These are phyloP conservation scores for Benthosema pterotum DNA, from an alignment of 2,797 vertebrate species.

Conservation along the genomic window DNA sequence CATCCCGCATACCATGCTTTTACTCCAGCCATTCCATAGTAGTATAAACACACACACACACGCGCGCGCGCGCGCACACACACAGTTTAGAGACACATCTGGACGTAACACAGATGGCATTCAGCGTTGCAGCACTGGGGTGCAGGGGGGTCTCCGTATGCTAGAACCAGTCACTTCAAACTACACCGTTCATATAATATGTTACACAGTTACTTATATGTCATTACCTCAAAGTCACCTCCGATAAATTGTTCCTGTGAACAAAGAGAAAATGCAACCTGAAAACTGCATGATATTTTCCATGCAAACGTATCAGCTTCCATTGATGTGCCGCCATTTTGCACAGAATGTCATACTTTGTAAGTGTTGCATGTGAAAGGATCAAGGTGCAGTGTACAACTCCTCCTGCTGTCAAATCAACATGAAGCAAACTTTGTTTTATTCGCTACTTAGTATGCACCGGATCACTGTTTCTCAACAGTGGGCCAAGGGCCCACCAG, in stretches of 20 bases:
- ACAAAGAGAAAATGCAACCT: background rate
- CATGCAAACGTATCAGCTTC: background rate
- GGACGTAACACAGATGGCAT: constrained; percentile 66
- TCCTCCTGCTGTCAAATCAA: background rate
- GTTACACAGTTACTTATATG: no score
- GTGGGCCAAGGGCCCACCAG: no score
- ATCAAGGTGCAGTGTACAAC: background rate
- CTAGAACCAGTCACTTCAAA: constrained; percentile 21
- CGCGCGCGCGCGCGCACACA: background rate
- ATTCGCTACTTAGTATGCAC: background rate
- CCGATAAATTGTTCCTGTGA: background rate
- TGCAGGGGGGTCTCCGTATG: constrained; percentile 63
- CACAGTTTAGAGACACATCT: constrained; percentile 44
- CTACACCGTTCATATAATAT: no score
- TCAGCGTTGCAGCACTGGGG: background rate
- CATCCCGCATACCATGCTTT: constrained; percentile 41
- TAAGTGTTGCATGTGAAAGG: background rate
- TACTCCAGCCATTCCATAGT: constrained; percentile 50
- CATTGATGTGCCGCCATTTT: background rate
- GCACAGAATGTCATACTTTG: background rate
- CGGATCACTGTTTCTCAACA: no score
- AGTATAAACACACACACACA: constrained; percentile 4
- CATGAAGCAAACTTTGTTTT: constrained; percentile 1
- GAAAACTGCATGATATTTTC: constrained; percentile 7
- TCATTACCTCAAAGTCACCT: no score